Percentiles rank a stretch among this genome's conserved stretches.
phyloP scores from a whole-genome alignment of 2,797 vertebrate species.

The Amblyopsis hoosieri region DNA sequence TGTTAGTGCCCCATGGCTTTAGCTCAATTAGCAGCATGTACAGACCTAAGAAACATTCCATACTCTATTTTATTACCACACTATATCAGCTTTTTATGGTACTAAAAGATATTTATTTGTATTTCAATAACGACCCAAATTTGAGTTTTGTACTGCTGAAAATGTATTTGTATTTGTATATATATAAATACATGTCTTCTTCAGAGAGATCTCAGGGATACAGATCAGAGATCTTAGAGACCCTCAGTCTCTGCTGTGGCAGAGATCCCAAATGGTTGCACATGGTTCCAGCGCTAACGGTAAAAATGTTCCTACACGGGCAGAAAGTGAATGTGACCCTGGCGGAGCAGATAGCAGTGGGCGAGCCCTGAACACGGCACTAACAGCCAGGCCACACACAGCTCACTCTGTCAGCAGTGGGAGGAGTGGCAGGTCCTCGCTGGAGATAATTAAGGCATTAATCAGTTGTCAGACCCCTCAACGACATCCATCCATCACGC shows the following conservation, averaged over 20 bases:
- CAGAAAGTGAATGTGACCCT: slow-evolving; percentile 74
- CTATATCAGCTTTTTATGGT: slow-evolving; percentile 2
- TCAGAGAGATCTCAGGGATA: no score
- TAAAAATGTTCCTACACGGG: slow-evolving; percentile 55
- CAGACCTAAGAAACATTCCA: no score
- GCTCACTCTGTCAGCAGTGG: slow-evolving; percentile 70
- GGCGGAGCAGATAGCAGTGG: slow-evolving; percentile 69
- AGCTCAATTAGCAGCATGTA: not conserved
- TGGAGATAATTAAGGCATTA: slow-evolving; percentile 86
- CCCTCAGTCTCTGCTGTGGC: slow-evolving; percentile 34
- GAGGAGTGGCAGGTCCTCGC: slow-evolving; percentile 68
- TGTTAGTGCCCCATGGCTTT: not conserved
- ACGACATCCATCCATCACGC: slow-evolving; percentile 77
- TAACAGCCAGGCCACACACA: slow-evolving; percentile 75
- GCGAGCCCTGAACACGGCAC: slow-evolving; percentile 67
- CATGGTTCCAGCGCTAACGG: slow-evolving; percentile 57
- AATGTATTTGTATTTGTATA: no score
- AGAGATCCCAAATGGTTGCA: slow-evolving; percentile 43
- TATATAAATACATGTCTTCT: no score
- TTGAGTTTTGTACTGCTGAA: no score
- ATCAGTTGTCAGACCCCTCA: slow-evolving; percentile 81
- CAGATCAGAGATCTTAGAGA: no score
- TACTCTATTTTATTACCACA: no score
- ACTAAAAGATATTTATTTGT: slow-evolving; percentile 9
- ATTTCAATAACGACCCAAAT: not conserved